Evolutionary conservation across 1,140 invertebrate genomes (phyloP), one percentile per base, ranked within the genome.

Genomic region (Arion vulgaris): DNA sequence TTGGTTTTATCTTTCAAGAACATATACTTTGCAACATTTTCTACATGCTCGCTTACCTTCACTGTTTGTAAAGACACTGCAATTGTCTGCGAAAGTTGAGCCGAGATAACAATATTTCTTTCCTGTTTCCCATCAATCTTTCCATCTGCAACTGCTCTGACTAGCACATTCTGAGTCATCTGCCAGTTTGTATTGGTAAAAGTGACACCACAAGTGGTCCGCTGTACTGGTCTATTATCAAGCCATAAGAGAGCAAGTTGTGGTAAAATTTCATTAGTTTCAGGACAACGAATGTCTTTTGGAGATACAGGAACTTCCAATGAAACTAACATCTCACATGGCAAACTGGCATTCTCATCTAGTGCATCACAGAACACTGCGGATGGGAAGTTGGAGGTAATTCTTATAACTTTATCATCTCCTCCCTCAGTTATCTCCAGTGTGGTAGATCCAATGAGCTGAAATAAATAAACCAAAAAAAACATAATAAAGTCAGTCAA

Each of bases 71-170:
- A 66, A 69, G 72, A 69, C 17, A 51, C 34, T 0, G 51, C 71
- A n/a, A 62, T 51, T 26, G 28, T 80, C 17, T 57, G n/a, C 13
- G 53, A 51, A 0, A 86, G 34, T 0, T 72, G 38, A 13, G 75
- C 82, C 26, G 74, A 53, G 34, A 86, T 73, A 0, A 51, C 41
- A 11, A 89, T 49, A 66, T 75, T 71, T 19, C 86, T 82, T 45
- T 26, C 62, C 53, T 87, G 83, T 45, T 87, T 81, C 0, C 85
- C 85, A 84, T 89, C 88, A 80, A 80, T 83, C 28, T 86, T 71
- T 19, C 82, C 76, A 73, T 89, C 88, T n/a, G 84, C 39, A n/a
- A 84, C 85, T 38, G 88, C 88, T 75, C 81, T 80, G 7, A 89
- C 78, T 23, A 72, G 45, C 32, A 88, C 49, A 32, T 71, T 53